Percentiles rank a stretch among this genome's conserved stretches.
Evolutionary conservation across 2,888 invertebrate species (phyloP).

Genomic region (Therioaphis trifolii): DNA sequence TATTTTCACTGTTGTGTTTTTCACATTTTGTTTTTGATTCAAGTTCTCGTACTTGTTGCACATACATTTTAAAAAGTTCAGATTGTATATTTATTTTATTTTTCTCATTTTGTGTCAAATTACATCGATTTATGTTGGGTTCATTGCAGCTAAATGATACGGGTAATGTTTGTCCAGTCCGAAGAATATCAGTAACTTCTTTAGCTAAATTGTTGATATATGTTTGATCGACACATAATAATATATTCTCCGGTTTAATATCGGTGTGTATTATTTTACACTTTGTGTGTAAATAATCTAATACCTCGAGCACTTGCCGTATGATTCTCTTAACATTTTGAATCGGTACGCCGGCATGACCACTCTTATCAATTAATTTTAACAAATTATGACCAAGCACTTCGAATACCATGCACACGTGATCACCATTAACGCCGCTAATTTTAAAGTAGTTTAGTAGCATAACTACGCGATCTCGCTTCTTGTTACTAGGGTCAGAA

Average conservation of each 20-base stretch:
- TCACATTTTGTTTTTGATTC: conserved; percentile 78
- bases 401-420: conserved; percentile 99
- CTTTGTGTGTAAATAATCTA: conserved; percentile 96
- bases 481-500: conserved; percentile 90
- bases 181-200: conserved; percentile 94
- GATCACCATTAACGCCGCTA: conserved; percentile 96
- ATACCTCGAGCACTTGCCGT: conserved; percentile 91
- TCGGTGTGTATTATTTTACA: conserved; percentile 96
- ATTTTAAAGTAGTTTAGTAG: conserved; percentile 98
- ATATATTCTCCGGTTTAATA: conserved; percentile 94
- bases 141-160: conserved; percentile 91
- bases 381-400: conserved; percentile 97
- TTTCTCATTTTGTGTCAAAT: conserved; percentile 97
- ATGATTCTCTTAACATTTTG: conserved; percentile 96
- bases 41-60: conserved; percentile 94
- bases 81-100: conserved; percentile 93
- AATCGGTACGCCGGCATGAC: conserved; percentile 96
- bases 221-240: conserved; percentile 90
- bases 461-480: conserved; percentile 96
- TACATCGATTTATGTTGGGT: conserved; percentile 77
- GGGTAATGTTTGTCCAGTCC: conserved; percentile 89
- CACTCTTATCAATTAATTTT: conserved; percentile 97
- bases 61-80: conserved; percentile 90
- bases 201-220: conserved; percentile 91
- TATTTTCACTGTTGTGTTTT: conserved; percentile 35